Base-by-base conservation (phyloP, 1,140 invertebrate genomes). In the Ganaspis sp. region DNA sequence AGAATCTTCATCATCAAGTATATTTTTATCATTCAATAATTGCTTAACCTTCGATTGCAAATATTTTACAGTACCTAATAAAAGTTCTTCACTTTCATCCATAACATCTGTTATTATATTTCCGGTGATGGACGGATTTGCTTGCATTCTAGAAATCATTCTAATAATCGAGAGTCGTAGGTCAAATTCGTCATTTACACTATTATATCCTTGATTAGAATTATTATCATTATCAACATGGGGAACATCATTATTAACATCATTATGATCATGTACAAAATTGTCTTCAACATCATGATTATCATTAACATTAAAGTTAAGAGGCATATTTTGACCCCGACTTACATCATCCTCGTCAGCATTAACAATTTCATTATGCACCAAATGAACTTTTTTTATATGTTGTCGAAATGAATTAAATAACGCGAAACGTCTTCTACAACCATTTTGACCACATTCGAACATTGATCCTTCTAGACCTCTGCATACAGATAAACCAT, bases 51-150 rank as follows among this genome's bases (percentile, higher is more conserved):
- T 45, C 42, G 12, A 45, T 4, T 45, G 9, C n/a, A 45, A 45
- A 45, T 1, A 45, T 45, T 45, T 45, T 12, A 45, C 12, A n/a
- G 42, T 45, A 0, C 12, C 42, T n/a, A 45, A n/a, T 45, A 45
- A 45, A 45, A 45, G 12, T 45, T 45, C 42, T 45, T 45, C 42
- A n/a, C 42, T 45, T 45, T 45, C 42, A 45, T 45, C 42, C 42
- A 45, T 45, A 45, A n/a, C 42, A 15, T 45, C 42, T 45, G 42
- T 45, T 15, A 45, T 45, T 45, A 45, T 45, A 45, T 45, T 45
- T 45, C 42, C 42, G 3, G 42, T 45, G 3, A 45, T 15, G n/a
- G 42, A 1, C 42, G 42, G 12, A 45, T 45, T 45, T 0, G 9
- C 42, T n/a, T 45, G 42, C 12, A 12, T 1, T 45, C 42, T 15